phyloP scores from a whole-genome alignment of 2,888 invertebrate genomes.

The Marronus borbonicus region DNA sequence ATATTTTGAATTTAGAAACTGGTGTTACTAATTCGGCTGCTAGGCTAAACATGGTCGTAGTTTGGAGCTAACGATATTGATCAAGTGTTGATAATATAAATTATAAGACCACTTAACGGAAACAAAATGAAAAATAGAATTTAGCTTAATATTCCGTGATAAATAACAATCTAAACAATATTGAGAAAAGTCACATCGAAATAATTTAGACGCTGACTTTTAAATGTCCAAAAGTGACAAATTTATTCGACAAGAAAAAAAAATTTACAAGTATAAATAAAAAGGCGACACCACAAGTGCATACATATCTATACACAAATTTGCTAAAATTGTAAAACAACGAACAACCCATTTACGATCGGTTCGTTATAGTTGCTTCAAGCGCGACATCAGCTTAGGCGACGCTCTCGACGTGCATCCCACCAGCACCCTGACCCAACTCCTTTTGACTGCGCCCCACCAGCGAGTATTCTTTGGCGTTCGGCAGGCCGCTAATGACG shows the following conservation, averaged over 20 bases:
- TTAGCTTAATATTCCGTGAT: too few relatives aligned
- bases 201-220: background rate
- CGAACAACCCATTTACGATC: conserved; percentile 41
- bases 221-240: conserved; percentile 56
- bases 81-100: too few relatives aligned
- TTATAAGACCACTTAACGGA: too few relatives aligned
- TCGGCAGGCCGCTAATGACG: conserved; percentile 81
- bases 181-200: too few relatives aligned
- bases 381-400: conserved; percentile 15
- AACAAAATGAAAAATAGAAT: too few relatives aligned
- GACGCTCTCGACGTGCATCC: conserved; percentile 41
- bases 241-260: conserved; percentile 55
- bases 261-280: conserved; percentile 62
- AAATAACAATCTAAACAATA: too few relatives aligned
- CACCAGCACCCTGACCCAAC: conserved; percentile 62
- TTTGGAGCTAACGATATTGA: too few relatives aligned
- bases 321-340: conserved; percentile 51
- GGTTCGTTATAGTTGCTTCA: conserved; percentile 24
- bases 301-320: conserved; percentile 51
- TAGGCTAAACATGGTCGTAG: too few relatives aligned
- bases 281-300: conserved; percentile 63
- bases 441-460: conserved; percentile 62
- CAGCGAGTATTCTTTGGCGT: conserved; percentile 79
- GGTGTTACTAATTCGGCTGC: too few relatives aligned
- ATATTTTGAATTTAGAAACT: too few relatives aligned